Evolutionary conservation across 2,888 invertebrate species (phyloP).

Genomic region (Trypoxylon attenuatum): DNA sequence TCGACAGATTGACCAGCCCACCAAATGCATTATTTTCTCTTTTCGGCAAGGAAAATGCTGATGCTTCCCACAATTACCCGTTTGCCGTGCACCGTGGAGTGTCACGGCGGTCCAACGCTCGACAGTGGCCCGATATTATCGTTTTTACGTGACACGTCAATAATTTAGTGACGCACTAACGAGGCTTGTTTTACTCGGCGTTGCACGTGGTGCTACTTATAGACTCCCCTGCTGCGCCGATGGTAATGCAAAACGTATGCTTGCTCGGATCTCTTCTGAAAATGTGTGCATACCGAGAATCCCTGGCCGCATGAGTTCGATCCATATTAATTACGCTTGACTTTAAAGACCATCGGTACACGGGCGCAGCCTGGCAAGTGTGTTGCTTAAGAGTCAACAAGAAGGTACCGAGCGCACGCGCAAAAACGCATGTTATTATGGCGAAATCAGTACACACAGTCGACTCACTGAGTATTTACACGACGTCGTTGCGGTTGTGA

Average conservation of each 20-base stretch:
- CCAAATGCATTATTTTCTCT: constrained; percentile 46
- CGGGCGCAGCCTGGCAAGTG: too few species aligned
- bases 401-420: too few species aligned
- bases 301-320: neutral
- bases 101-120: neutral
- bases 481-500: too few species aligned
- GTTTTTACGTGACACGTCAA: neutral
- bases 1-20: constrained; percentile 40
- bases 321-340: neutral
- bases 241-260: neutral
- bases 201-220: neutral
- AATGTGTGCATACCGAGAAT: too few species aligned
- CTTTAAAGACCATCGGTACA: too few species aligned
- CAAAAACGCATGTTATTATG: neutral
- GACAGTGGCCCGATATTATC: neutral
- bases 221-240: neutral
- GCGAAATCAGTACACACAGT: neutral
- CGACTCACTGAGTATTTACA: neutral
- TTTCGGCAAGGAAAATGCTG: constrained; percentile 25
- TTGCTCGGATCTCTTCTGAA: neutral
- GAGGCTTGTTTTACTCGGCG: neutral
- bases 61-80: constrained; percentile 39
- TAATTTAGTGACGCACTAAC: constrained; percentile 2
- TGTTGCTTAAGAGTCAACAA: too few species aligned
- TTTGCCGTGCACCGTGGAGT: constrained; percentile 2